These are phyloP conservation scores for Nomada lathburiana DNA, from an alignment of 2,888 invertebrate species.

Conservation along the genomic window DNA sequence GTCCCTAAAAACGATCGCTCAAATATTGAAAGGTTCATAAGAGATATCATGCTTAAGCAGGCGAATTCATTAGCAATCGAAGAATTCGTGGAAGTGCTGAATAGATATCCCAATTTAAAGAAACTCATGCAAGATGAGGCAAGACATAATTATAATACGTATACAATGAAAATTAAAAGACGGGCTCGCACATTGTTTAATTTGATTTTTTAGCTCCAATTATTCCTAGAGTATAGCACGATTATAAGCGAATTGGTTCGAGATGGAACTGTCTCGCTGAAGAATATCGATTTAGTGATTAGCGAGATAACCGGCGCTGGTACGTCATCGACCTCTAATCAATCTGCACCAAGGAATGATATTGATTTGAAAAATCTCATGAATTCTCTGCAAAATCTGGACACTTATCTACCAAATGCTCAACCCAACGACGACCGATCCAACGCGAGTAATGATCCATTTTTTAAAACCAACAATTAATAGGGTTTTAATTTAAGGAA, in stretches of 20 bases:
- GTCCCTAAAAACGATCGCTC: neutral
- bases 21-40: neutral
- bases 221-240: constrained; percentile 57
- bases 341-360: constrained; percentile 3
- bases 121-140: constrained; percentile 22
- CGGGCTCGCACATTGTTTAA: neutral
- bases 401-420: constrained; percentile 22
- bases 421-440: constrained; percentile 4
- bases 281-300: constrained; percentile 20
- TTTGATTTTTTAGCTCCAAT: constrained; percentile 56
- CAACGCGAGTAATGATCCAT: constrained; percentile 25
- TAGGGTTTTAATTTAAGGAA: neutral
- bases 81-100: constrained; percentile 2
- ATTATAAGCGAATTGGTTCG: constrained; percentile 41
- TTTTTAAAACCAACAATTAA: neutral
- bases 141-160: neutral
- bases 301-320: constrained; percentile 20
- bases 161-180: neutral
- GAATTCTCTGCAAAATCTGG: constrained; percentile 19
- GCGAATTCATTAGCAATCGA: neutral
- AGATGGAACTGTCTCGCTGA: constrained; percentile 23
- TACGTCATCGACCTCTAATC: constrained; percentile 12
- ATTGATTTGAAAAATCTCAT: constrained; percentile 22
- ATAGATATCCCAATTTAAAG: constrained; percentile 4
- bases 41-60: neutral